Percentiles rank a stretch among this genome's conserved stretches.
These are phyloP conservation scores for Lepas anatifera DNA, from an alignment of 2,888 invertebrate species.

Conservation along the genomic window DNA sequence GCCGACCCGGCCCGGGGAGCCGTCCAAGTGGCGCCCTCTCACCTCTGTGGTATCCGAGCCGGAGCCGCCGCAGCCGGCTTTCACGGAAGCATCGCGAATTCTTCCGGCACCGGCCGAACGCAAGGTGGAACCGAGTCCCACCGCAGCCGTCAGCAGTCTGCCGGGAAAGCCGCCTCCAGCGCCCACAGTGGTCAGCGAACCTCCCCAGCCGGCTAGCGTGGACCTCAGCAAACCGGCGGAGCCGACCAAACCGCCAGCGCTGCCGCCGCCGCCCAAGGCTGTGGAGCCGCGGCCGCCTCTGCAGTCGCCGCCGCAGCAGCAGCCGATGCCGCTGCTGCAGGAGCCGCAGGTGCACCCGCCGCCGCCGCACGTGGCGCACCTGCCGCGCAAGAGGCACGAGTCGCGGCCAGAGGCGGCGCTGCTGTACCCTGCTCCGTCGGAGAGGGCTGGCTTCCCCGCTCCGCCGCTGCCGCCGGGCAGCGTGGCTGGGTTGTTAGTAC, in stretches of 20 bases:
- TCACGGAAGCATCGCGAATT: background rate
- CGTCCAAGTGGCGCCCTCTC: conserved; percentile 8
- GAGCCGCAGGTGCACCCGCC: background rate
- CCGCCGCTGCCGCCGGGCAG: conserved; percentile 2
- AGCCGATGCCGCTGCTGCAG: background rate
- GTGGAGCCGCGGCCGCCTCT: background rate
- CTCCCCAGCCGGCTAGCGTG: background rate
- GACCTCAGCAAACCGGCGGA: background rate
- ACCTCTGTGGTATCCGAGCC: background rate
- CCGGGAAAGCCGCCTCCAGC: conserved; percentile 7
- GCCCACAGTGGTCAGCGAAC: conserved; percentile 3
- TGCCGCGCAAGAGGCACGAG: background rate
- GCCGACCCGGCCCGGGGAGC: background rate
- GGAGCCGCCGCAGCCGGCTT: background rate
- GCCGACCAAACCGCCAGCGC: background rate
- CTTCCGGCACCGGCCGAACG: background rate
- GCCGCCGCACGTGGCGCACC: background rate
- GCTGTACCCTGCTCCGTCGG: background rate
- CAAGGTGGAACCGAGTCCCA: background rate
- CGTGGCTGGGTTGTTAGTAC: background rate
- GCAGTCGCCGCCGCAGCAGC: background rate
- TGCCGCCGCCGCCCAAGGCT: background rate
- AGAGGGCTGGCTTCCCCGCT: background rate
- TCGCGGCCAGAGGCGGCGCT: background rate
- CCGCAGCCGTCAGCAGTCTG: conserved; percentile 12